Evolutionary conservation across 92 coral and sea anemone genomes (phyloP).

Genomic region (Epizoanthus ramosus): DNA sequence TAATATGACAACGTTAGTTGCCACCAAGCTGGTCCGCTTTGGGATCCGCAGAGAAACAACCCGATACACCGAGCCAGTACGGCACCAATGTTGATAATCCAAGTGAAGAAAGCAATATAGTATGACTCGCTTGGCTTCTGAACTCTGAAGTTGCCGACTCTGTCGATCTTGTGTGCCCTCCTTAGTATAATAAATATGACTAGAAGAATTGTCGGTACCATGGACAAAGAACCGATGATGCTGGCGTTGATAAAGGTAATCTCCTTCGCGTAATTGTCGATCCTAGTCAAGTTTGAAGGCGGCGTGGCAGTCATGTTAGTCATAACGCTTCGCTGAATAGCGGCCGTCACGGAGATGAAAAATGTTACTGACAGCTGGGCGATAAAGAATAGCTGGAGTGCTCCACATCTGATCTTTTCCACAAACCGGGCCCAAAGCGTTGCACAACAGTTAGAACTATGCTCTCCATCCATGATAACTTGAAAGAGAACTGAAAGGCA

Average conservation of each 20-base stretch:
- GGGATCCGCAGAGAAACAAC: neutral
- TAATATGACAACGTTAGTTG: neutral
- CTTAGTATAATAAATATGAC: neutral
- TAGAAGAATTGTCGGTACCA: neutral
- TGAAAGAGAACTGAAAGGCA: too few relatives aligned
- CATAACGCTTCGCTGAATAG: neutral
- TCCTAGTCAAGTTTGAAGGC: neutral
- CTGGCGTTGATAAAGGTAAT: neutral
- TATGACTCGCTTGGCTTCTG: neutral
- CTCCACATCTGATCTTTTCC: neutral
- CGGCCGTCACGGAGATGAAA: neutral
- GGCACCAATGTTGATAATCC: neutral
- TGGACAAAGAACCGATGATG: neutral
- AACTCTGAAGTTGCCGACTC: neutral
- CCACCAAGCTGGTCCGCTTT: conserved; percentile 4
- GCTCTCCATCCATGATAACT: too few relatives aligned
- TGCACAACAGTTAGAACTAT: too few relatives aligned
- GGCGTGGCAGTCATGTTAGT: neutral
- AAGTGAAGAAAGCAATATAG: neutral
- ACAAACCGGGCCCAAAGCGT: neutral
- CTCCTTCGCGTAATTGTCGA: neutral
- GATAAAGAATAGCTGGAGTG: neutral
- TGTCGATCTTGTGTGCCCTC: neutral
- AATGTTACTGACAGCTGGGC: neutral
- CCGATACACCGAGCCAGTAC: conserved; percentile 1